Base-by-base conservation (phyloP, 1,140 invertebrate species). In the Listronotus oregonensis region DNA sequence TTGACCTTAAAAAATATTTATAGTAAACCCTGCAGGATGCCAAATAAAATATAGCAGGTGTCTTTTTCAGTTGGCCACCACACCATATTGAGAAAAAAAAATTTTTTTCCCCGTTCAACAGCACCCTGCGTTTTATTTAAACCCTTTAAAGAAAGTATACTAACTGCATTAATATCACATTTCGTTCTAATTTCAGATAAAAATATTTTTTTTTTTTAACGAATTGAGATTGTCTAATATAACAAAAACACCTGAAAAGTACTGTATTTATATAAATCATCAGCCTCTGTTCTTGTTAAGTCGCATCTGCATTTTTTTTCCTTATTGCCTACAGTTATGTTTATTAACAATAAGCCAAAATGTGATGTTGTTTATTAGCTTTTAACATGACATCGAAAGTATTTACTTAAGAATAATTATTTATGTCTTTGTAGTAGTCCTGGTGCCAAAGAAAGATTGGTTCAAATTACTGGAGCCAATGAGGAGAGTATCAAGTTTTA, bases 401-500 rank as follows among this genome's bases (percentile, higher is more conserved):
- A 2, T 40, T 40, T 40, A 10, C 10, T 40, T 14, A 12, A 40
- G 3, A 10, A 40, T 12, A 40, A 12, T 12, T 40, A 12, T 14
- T 32, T 57, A 31, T 44, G 61, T 65, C 68, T 77, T 89, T 86
- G 32, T 83, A 95, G 94, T 96, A 93, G 87, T 80, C 91, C 93
- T 73, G 93, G 92, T 74, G 93, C 92, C 32, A 93, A 93, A 83
- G 94, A 96, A 84, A 85, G 94, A 77, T 85, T 95, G 75, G 93
- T 96, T 68, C 93, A 95, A 82, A 96, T 96, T 68, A 95, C 93
- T 51, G 93, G 93, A 67, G 91, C 92, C 31, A 91, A 87, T 73
- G 92, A 95, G 83, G 92, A 95, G 76, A 94, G 93, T 80, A 94
- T 96, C 70, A 88, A 89, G 93, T 95, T 81, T 85, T 40, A 37